Evolutionary conservation across 2,797 vertebrate species (phyloP).

Genomic region (Ceryle rudis): DNA sequence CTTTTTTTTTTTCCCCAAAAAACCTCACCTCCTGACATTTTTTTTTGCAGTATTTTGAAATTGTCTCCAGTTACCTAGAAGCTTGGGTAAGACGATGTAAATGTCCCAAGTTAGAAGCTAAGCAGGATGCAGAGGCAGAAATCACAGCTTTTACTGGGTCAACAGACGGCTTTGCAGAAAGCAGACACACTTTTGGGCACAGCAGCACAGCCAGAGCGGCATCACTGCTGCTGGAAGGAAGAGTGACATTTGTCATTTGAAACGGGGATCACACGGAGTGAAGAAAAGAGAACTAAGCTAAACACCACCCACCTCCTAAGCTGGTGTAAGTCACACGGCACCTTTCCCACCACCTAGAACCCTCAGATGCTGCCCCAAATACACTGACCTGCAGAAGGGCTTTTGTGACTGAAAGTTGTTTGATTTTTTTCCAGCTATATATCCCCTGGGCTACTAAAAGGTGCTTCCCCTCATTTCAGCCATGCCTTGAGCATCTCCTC

Average conservation of each 20-base stretch:
- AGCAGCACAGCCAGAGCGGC: background rate
- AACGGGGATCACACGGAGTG: rapidly evolving
- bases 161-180: background rate
- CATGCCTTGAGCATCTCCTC: background rate
- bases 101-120: background rate
- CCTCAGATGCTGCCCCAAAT: background rate
- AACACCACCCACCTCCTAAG: background rate
- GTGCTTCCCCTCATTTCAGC: background rate
- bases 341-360: background rate
- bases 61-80: background rate
- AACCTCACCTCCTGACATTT: background rate
- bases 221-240: background rate
- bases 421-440: rapidly evolving
- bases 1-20: background rate
- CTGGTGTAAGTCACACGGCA: background rate
- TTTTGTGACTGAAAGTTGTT: background rate
- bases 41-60: background rate
- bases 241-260: background rate
- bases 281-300: background rate
- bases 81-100: background rate
- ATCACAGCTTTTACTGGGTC: background rate
- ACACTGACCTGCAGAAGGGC: background rate
- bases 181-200: background rate
- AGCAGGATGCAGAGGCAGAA: background rate
- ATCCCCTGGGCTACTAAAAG: background rate